Evolutionary conservation across 1,140 invertebrate genomes (phyloP).

Genomic region (Trachymyrmex cornetzi): DNA sequence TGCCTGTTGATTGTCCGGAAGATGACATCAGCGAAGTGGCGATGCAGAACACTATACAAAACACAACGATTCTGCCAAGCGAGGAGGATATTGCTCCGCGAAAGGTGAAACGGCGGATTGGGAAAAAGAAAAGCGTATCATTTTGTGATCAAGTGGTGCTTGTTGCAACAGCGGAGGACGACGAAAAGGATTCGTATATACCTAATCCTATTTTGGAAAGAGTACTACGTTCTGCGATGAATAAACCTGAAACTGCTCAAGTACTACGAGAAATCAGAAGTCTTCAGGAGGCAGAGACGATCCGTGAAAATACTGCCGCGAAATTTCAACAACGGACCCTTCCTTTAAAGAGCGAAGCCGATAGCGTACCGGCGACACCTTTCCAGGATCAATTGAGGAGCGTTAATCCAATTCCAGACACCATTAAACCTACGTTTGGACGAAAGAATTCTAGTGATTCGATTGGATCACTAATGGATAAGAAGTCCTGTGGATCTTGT

Average conservation of each 20-base stretch:
- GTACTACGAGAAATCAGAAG: constrained; percentile 86
- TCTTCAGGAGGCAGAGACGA: constrained; percentile 85
- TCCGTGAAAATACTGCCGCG: constrained; percentile 79
- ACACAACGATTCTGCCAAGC: constrained; percentile 83
- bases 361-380: constrained; percentile 83
- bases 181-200: constrained; percentile 95
- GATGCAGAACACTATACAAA: constrained; percentile 86
- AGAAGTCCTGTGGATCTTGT: constrained; percentile 71
- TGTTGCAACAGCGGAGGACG: constrained; percentile 96
- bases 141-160: constrained; percentile 97
- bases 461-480: constrained; percentile 71
- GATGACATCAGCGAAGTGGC: constrained; percentile 86
- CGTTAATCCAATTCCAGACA: constrained; percentile 79
- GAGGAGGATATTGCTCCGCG: constrained; percentile 83
- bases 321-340: constrained; percentile 86
- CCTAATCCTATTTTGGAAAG: constrained; percentile 96
- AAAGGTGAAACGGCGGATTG: constrained; percentile 87
- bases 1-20: constrained; percentile 85
- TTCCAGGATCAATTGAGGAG: constrained; percentile 85
- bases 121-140: constrained; percentile 96
- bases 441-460: constrained; percentile 80
- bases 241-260: constrained; percentile 90
- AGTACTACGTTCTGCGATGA: constrained; percentile 93
- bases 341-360: constrained; percentile 84
- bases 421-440: constrained; percentile 71